Base-by-base conservation (phyloP, 1,140 invertebrate species). In the Pseudomyrmex cubaensis region DNA sequence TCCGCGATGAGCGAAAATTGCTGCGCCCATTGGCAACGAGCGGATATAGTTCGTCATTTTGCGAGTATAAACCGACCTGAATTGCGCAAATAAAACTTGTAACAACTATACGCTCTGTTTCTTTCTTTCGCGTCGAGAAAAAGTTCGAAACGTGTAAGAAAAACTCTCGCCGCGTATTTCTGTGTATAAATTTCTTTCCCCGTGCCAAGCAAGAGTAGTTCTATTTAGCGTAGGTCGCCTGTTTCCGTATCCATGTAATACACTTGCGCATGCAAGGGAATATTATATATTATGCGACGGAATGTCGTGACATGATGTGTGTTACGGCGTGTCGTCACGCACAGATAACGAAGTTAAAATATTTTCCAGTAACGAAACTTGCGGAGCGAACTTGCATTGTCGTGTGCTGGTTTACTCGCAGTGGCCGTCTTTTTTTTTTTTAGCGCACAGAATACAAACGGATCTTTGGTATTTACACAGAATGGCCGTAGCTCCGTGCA, bases 341-440 rank as follows among this genome's bases (percentile, higher is more conserved):
- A 70, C 44, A 52, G 73, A 77, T 85, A 85, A 78, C 48, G 22
- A 13, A 48, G 13, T 83, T 85, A 70, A 85, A 85, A 85, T 48
- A 75, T 56, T 83, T 63, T 70, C 50, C 15, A 35, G 10, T 75
- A 75, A 85, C 78, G 48, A 50, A 50, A 50, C 61, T 35, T 35
- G 44, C 20, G 17, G n/a, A 48, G 70, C 56, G 48, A 82, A 76
- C 80, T 76, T 82, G 62, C 70, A 63, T 76, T 82, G 78, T 75
- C 70, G 78, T 35, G 35, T 7, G 35, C 35, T 7, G 35, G 35
- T 35, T 35, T 35, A 5, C 35, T 35, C 35, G 35, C 35, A 0
- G 35, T 35, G 7, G 35, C 7, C 35, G 0, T 35, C 25, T 1
- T 35, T 35, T 35, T 35, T 35, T 5, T 35, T 35, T 35, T 35